These are phyloP conservation scores for Ammospiza nelsoni DNA, from an alignment of 2,113 vertebrate species.

Conservation along the genomic window DNA sequence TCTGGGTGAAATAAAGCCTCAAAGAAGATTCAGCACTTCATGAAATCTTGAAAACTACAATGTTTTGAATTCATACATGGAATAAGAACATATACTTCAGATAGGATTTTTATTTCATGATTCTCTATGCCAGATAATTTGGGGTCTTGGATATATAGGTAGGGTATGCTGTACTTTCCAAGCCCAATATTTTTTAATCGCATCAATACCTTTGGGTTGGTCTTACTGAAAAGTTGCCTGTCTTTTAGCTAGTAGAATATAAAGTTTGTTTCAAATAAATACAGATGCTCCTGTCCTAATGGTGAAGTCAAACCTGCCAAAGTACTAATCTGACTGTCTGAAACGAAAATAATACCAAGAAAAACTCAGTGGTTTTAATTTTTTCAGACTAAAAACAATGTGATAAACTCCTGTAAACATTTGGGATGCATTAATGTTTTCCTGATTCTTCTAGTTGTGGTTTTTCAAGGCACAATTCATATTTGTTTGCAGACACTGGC, in stretches of 20 bases:
- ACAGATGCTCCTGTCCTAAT: neutral
- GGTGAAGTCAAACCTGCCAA: neutral
- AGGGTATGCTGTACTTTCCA: neutral
- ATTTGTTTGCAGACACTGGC: constrained; percentile 14
- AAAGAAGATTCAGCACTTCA: neutral
- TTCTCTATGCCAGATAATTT: neutral
- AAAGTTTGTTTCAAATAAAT: neutral
- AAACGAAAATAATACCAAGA: neutral
- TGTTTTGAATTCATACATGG: rapidly evolving
- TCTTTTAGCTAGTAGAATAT: neutral
- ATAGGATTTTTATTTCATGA: neutral
- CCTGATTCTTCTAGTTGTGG: neutral
- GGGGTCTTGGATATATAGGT: neutral
- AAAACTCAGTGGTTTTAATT: neutral
- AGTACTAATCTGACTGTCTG: neutral
- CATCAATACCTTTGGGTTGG: neutral
- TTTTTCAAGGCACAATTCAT: neutral
- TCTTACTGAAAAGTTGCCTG: neutral
- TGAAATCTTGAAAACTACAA: neutral
- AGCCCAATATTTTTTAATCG: neutral
- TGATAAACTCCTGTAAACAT: neutral
- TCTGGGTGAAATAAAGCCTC: neutral
- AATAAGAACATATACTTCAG: neutral
- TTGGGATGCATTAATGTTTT: neutral
- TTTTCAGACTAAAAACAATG: neutral